phyloP scores from a whole-genome alignment of 2,797 vertebrate species.

The Lepidocolaptes lacrymiger region DNA sequence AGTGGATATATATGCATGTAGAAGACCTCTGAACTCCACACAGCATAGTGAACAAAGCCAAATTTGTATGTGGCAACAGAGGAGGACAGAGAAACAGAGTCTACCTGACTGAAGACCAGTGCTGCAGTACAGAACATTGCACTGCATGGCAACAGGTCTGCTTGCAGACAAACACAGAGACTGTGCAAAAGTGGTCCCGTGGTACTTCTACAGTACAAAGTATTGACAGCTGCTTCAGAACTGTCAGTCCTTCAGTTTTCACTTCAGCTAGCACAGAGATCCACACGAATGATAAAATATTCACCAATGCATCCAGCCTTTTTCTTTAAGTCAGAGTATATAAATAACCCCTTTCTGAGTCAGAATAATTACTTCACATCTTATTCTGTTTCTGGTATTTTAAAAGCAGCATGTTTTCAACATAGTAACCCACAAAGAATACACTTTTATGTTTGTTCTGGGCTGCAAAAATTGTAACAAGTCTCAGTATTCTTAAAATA shows the following conservation, averaged over 20 bases:
- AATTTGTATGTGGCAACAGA: neutral
- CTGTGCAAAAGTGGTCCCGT: neutral
- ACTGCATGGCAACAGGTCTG: accelerated
- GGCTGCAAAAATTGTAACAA: neutral
- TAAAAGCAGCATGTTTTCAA: neutral
- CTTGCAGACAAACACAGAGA: neutral
- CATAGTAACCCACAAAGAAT: neutral
- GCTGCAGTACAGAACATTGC: neutral
- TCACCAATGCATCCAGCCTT: neutral
- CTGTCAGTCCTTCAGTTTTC: neutral
- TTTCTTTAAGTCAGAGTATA: neutral
- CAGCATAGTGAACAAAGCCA: neutral
- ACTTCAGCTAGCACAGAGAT: neutral
- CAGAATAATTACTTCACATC: neutral
- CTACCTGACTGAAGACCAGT: neutral
- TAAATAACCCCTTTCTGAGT: neutral
- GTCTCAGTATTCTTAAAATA: neutral
- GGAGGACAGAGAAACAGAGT: neutral
- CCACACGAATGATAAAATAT: neutral
- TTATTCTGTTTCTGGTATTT: neutral
- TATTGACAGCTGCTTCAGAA: neutral
- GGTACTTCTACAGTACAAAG: neutral
- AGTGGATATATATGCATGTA: neutral
- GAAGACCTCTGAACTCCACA: neutral
- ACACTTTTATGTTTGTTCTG: neutral